Base-by-base conservation (phyloP, 2,888 invertebrate genomes). In the Tromatobia lineatoria region DNA sequence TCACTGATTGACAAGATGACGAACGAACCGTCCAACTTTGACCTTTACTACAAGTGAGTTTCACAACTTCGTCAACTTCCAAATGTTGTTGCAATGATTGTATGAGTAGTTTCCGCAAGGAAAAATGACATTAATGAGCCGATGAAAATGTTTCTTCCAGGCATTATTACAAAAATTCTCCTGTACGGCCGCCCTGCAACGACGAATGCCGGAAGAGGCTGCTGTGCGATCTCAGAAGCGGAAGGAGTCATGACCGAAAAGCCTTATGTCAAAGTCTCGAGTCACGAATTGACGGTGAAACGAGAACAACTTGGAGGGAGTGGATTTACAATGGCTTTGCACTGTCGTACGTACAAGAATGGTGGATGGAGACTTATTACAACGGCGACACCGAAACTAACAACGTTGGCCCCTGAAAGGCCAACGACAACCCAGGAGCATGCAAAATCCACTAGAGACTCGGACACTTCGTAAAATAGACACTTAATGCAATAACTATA, bases 241-340 rank as follows among this genome's bases (percentile, higher is more conserved):
- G 98, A 0, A 95, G 97, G 67, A 98, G 98, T 73, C 98, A 98
- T 92, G 98, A 98, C 93, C 95, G 98, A 4, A 97, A 97, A 91
- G 96, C 96, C 78, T 95, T 98, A 81, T 98, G 98, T 93, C 96
- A 97, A 83, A 96, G 96, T 89, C 96, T 98, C 45, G 98, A 98
- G 91, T 97, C 97, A 20, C 96, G 97, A 89, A 97, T 98, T 88
- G 97, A 98, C 93, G 96, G 96, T 79, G 95, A 96, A 13, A 94
- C 96, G 10, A 96, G 96, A 79, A 96, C 96, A 82, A 96, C 97
- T 0, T 98, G 98, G 98, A 95, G 96, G 86, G 97, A 97, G 10
- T 98, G 98, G 98, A 95, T 98, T 88, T 98, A 97, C 94, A 97
- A 97, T 88, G 97, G 98, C 89, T 95, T 98, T 78, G 96, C 97